phyloP scores from a whole-genome alignment of 1,140 invertebrate species.

The Dreissena rostriformis region DNA sequence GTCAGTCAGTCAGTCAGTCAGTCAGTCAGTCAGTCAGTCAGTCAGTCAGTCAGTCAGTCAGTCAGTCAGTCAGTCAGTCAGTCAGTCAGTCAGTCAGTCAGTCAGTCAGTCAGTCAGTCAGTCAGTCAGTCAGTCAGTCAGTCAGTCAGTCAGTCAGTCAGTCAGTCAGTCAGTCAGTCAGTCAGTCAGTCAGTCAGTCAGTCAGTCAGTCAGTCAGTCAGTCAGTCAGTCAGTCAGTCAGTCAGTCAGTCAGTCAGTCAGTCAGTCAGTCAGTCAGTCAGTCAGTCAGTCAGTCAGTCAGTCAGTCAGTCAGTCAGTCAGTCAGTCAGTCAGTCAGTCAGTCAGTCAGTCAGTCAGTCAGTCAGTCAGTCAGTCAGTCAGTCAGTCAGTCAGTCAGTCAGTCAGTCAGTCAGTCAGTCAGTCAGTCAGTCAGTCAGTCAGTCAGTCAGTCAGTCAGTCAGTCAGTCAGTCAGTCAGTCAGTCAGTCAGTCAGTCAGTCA shows the following conservation, averaged over 20 bases:
- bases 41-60: not conserved
- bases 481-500: slow-evolving; percentile 3
- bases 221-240: not conserved
- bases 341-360: not conserved
- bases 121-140: not conserved
- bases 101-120: not conserved
- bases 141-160: not conserved
- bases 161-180: not conserved
- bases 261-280: slow-evolving; percentile 4
- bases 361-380: not conserved
- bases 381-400: not conserved
- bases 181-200: not conserved
- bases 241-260: slow-evolving; percentile 4
- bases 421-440: not conserved
- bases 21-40: not conserved
- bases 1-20: not conserved
- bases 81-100: not conserved
- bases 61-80: not conserved
- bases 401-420: not conserved
- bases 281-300: slow-evolving; percentile 4
- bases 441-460: not conserved
- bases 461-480: slow-evolving; percentile 1
- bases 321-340: not conserved
- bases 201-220: not conserved
- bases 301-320: slow-evolving; percentile 4